phyloP scores from a whole-genome alignment of 2,113 vertebrate species.

The Neogobius melanostomus region DNA sequence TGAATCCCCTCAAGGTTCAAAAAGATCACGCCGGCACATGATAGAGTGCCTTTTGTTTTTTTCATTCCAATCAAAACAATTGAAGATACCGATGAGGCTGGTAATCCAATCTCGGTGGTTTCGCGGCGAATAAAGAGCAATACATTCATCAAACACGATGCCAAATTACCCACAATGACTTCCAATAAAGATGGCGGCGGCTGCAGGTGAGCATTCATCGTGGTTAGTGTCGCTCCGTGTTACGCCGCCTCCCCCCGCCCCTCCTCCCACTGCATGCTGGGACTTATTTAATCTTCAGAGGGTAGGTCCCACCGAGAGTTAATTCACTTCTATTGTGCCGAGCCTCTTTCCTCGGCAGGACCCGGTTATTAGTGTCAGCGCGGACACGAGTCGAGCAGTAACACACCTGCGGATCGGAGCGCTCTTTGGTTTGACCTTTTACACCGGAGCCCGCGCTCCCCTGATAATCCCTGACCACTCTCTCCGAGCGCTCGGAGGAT shows the following conservation, averaged over 20 bases:
- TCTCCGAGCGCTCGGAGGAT: background rate
- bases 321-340: conserved; percentile 22
- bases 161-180: conserved; percentile 44
- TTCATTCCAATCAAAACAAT: conserved; percentile 2
- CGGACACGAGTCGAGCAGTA: conserved; percentile 3
- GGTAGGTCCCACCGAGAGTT: conserved; percentile 38
- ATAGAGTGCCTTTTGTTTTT: background rate
- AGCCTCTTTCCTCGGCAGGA: conserved; percentile 33
- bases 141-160: conserved; percentile 38
- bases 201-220: conserved; percentile 29
- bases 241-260: background rate
- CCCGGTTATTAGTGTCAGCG: conserved; percentile 17
- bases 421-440: background rate
- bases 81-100: background rate
- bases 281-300: conserved; percentile 38
- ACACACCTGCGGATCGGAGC: conserved; percentile 1
- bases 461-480: background rate
- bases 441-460: no score
- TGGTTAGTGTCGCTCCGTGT: conserved; percentile 7
- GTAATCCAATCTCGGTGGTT: background rate
- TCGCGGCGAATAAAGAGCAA: conserved; percentile 16
- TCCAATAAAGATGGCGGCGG: conserved; percentile 21
- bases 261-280: conserved; percentile 17
- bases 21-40: background rate
- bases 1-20: background rate